Conservation (phyloP, 2,888 invertebrate genomes). For the Drosophila leonis region DNA sequence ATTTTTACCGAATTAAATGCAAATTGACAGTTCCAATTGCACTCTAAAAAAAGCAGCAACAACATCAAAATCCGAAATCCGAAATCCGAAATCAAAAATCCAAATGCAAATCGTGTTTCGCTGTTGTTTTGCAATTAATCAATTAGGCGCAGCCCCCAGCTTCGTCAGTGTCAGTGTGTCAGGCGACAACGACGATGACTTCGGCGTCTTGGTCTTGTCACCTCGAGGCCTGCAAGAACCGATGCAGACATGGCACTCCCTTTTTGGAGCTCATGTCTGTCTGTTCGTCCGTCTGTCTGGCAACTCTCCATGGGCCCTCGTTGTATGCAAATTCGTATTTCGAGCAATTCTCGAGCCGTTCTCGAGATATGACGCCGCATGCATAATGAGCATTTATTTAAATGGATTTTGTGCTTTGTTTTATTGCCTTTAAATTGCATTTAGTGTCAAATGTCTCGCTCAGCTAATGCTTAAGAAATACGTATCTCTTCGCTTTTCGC, state of each 20-base stretch:
- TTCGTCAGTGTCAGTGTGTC: constrained; percentile 78
- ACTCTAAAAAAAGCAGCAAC: constrained; percentile 53
- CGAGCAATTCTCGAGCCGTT: constrained; percentile 65
- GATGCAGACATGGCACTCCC: constrained; percentile 68
- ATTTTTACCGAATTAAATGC: constrained; percentile 80
- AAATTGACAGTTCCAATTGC: constrained; percentile 80
- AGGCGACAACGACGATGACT: constrained; percentile 37
- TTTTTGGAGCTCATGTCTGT: constrained; percentile 44
- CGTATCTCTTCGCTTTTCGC: constrained; percentile 28
- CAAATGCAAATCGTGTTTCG: constrained; percentile 79
- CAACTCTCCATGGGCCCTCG: constrained; percentile 20
- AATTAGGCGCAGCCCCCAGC: constrained; percentile 73
- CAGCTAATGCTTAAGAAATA: constrained; percentile 54
- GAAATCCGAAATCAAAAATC: constrained; percentile 54
- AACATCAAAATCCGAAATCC: constrained; percentile 22
- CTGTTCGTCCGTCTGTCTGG: not conserved
- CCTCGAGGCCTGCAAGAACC: constrained; percentile 70
- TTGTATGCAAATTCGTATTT: constrained; percentile 66
- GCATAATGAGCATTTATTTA: constrained; percentile 78
- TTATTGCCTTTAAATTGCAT: constrained; percentile 79
- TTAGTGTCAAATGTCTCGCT: constrained; percentile 77
- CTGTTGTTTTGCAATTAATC: constrained; percentile 78
- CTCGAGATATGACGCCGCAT: constrained; percentile 79
- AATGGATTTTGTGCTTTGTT: constrained; percentile 71
- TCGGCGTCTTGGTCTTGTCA: constrained; percentile 63